Base-by-base conservation (phyloP, 2,888 invertebrate genomes). In the Stenotaenia linearis region DNA sequence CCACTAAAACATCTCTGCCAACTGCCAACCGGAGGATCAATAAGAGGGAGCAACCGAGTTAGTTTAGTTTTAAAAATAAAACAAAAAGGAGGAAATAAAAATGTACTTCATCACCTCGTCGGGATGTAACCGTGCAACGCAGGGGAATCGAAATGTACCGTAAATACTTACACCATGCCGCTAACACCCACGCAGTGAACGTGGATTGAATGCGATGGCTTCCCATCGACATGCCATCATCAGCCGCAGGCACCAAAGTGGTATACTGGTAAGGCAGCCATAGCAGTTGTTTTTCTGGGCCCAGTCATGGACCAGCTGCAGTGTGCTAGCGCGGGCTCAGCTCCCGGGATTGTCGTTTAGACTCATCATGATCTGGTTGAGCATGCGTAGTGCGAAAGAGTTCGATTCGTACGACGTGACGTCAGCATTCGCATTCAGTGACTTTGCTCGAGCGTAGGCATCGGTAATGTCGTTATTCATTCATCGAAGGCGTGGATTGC, bases 211-310 rank as follows among this genome's bases (percentile, higher is more conserved):
- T 28, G 61, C 61, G 61, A 61, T 61, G 61, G 61, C 23, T 61
- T 61, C 61, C 61, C 61, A 61, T 61, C 61, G 61, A 61, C 61
- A 23, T 61, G 61, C 61, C 61, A 28, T 61, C 61, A 28, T 61
- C 61, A 61, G 61, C 61, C 61, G 28, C 61, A 28, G 61, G 61
- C 61, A 7, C 61, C 61, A 23, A 28, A 9, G 25, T 28, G 61
- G 28, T 61, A 15, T 61, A 23, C 25, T 61, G 61, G 61, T 28
- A 28, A 61, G 61, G 28, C 61, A 61, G 61, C 61, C 61, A 28
- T 28, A 28, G 6, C n/a, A 18, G 61, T 61, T 23, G 61, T 61
- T 28, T 61, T 61, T 15, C 21, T 23, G 25, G 61, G 61, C 61
- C 61, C 61, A 28, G 9, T 9, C 61, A 61, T 61, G 28, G 61